Base-by-base conservation (phyloP, 2,797 vertebrate genomes). In the Siniperca undulata region DNA sequence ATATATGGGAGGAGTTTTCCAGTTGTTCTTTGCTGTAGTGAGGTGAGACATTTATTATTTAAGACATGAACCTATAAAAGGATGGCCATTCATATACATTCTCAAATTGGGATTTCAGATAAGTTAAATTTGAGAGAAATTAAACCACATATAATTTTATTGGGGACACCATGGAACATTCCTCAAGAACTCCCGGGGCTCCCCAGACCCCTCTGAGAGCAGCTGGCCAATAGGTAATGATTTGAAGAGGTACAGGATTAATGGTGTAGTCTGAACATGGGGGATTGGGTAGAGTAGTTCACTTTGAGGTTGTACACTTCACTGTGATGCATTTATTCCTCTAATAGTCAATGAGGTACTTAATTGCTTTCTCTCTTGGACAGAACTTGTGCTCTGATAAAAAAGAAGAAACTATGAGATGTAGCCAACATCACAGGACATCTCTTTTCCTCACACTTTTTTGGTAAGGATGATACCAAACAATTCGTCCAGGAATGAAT, bases 231-330 rank as follows among this genome's bases (percentile, higher is more conserved):
- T 73, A 88, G 86, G 83, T 92, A 90, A 89, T 82, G 80, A 86
- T 90, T 86, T 79, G 86, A 90, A 20, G 59, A 86, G 85, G 85
- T 89, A 24, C 59, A 89, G 90, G 87, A 93, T 91, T 93, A 91
- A 93, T 89, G 86, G 70, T 90, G 89, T 86, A 81, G 78, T 85
- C 83, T 79, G 73, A 73, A 80, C 82, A 84, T 70, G 60, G 82
- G 83, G 86, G 78, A 82, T 58, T 85, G 84, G 72, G 79, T 53
- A 87, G 77, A 88, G 81, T 48, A 74, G 85, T 83, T 92, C 80
- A 92, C 75, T 83, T 73, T 89, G 46, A 74, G 66, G 68, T 34
- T 84, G 56, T 36, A 42, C 74, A 65, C 69, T 84, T 81, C 13
- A 53, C 72, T 74, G 55, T 67, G 87, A 90, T 93, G 84, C 83